Conservation (phyloP, 2,113 vertebrate genomes). For the Cettia cetti region DNA sequence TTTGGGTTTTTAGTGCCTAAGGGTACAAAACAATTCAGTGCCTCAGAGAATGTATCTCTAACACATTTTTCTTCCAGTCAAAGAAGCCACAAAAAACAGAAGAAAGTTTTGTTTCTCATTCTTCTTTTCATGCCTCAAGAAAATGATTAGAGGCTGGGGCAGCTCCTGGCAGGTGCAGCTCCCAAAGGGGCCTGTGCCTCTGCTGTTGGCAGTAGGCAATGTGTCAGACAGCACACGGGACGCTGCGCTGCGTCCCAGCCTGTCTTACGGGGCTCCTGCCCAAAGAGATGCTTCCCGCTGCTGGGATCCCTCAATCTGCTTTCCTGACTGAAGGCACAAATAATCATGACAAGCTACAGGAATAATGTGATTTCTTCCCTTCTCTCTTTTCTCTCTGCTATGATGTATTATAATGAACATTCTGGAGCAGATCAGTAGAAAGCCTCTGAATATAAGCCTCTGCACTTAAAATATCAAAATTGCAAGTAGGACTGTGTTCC, state of each 20-base stretch:
- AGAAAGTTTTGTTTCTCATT: neutral
- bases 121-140: neutral
- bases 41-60: neutral
- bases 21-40: neutral
- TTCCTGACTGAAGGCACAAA: neutral
- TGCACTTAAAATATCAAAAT: neutral
- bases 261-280: neutral
- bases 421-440: neutral
- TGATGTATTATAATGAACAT: neutral
- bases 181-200: neutral
- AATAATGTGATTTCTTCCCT: neutral
- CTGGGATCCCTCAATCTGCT: neutral
- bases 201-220: fast-evolving
- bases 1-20: neutral
- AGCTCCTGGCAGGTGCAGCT: neutral
- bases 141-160: neutral
- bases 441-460: neutral
- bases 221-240: neutral
- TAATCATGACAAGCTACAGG: neutral
- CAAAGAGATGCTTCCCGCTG: neutral
- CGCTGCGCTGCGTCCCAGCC: neutral
- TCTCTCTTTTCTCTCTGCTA: neutral
- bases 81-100: neutral
- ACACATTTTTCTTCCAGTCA: neutral
- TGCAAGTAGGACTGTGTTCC: neutral